Evolutionary conservation across 2,113 vertebrate species (phyloP).

Genomic region (Casuarius casuarius): DNA sequence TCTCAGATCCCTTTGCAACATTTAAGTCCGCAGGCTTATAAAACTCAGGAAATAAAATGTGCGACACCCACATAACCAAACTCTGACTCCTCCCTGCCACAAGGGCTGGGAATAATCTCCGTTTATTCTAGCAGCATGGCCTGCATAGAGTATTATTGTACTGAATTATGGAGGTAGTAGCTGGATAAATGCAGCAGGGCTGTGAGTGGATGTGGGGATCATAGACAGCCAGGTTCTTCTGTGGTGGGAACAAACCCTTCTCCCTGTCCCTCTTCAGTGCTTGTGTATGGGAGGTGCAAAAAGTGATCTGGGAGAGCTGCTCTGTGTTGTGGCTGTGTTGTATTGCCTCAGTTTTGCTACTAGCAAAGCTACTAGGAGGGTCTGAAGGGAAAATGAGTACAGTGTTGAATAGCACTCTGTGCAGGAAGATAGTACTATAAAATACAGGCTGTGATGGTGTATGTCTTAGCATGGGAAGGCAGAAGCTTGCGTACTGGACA

Average conservation of each 20-base stretch:
- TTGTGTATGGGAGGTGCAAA: no score
- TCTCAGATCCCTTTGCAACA: neutral
- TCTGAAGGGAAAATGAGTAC: neutral
- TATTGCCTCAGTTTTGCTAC: no score
- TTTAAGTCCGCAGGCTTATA: neutral
- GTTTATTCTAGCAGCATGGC: neutral
- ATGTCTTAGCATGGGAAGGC: neutral
- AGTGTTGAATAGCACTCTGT: neutral
- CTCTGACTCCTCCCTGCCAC: neutral
- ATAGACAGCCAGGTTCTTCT: neutral
- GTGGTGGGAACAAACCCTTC: no score
- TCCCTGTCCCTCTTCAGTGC: no score
- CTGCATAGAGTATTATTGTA: neutral
- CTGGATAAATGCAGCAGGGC: neutral
- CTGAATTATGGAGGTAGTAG: neutral
- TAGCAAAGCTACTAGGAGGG: neutral
- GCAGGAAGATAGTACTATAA: neutral
- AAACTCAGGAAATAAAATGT: neutral
- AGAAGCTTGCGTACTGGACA: accelerated
- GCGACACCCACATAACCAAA: neutral
- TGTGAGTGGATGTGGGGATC: neutral
- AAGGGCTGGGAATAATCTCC: neutral
- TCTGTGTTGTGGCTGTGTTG: no score
- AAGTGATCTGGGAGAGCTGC: no score
- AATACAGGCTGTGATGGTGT: neutral